Evolutionary conservation across 2,797 vertebrate species (phyloP), one percentile per base, ranked within the genome.

Genomic region (Eulemur mongoz): DNA sequence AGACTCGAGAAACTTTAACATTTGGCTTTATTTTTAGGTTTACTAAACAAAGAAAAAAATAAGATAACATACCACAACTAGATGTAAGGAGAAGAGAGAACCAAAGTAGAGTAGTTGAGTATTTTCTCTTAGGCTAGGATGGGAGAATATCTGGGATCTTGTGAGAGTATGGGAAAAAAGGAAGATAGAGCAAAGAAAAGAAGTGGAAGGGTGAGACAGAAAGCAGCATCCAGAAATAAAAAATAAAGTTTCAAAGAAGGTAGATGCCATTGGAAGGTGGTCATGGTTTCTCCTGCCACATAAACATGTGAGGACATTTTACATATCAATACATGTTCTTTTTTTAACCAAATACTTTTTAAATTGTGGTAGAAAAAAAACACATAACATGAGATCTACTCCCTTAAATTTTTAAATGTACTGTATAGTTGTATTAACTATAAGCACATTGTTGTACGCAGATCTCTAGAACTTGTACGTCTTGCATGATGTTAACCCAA

Each of bases 1-100:
- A 45, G 80, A 78, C 23, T 87, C 70, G 38, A 95, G 79, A 90
- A 92, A 70, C 30, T 30, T 11, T 85, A 82, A 75, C 18, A 30
- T 90, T 69, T 81, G 50, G 38, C 63, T 81, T 94, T 89, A 89
- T 69, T 89, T 94, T 92, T 25, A 54, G 27, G 52, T 63, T 82
- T 86, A 65, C 18, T 48, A 43, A 61, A 35, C 69, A 27, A 78
- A 79, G 61, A 45, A 50, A 38, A 27, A 87, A 75, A 11, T 9
- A 84, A 92, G 73, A 25, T 57, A 65, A 30, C 61, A 8, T 75
- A 18, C 14, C 32, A 48, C 45, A 78, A 32, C 18, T 82, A 52
- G 27, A 50, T 86, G 22, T 81, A 27, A 38, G 30, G 27, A 54
- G 38, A 52, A 50, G 11, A 75, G 79, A 81, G 59, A 85, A 69